phyloP scores from a whole-genome alignment of 2,797 vertebrate genomes.

The Chaetodon trifasciatus region DNA sequence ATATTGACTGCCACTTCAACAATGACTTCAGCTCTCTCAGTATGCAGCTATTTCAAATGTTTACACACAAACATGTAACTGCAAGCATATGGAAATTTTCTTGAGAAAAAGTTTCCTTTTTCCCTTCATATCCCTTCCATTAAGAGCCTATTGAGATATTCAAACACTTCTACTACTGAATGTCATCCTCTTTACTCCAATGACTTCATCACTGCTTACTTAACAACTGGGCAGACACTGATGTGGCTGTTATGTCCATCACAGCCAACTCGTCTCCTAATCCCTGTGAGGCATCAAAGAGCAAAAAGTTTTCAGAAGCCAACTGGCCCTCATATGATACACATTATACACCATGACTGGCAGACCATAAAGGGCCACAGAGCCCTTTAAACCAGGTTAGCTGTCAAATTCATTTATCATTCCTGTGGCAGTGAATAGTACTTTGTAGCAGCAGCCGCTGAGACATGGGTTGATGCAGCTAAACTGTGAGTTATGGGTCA shows the following conservation, averaged over 20 bases:
- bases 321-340: conserved; percentile 79
- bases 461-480: conserved; percentile 51
- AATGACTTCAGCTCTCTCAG: not conserved
- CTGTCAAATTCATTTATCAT: conserved; percentile 76
- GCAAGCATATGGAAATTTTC: not conserved
- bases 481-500: conserved; percentile 64
- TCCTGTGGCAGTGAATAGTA: conserved; percentile 48
- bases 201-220: conserved; percentile 29
- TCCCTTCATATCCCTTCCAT: not conserved
- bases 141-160: conserved; percentile 12
- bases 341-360: conserved; percentile 77
- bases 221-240: conserved; percentile 38
- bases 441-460: conserved; percentile 54
- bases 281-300: conserved; percentile 76
- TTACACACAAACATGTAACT: not conserved
- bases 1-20: not conserved
- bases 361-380: conserved; percentile 66
- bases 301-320: conserved; percentile 47
- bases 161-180: not conserved
- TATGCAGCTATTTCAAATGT: not conserved
- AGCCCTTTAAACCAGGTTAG: conserved; percentile 75
- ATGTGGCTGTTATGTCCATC: conserved; percentile 56
- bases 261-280: conserved; percentile 67
- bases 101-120: not conserved
- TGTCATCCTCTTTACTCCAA: conserved; percentile 18